A percentile compares a stretch with the other conserved stretches of the same genome.
Conservation (phyloP, 2,888 invertebrate species). For the Metalampra italica region DNA sequence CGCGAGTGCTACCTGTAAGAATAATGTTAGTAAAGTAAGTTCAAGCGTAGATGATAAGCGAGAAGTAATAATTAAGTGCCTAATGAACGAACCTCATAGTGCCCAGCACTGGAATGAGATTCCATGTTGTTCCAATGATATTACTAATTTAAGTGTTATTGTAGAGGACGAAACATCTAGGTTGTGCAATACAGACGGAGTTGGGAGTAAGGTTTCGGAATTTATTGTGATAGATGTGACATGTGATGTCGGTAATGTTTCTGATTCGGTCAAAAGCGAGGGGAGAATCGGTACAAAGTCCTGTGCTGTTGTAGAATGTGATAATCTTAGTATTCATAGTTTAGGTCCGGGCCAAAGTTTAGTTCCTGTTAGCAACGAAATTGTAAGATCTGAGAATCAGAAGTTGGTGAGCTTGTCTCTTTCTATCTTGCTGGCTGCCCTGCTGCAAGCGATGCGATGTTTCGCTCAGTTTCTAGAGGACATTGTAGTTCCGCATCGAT, state of each 20-base stretch:
- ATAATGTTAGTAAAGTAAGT: slow-evolving; percentile 30
- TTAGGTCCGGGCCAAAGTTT: slow-evolving; percentile 56
- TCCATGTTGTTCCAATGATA: slow-evolving; percentile 66
- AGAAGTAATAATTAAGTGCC: slow-evolving; percentile 66
- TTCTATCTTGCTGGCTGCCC: slow-evolving; percentile 79
- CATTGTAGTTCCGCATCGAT: slow-evolving; percentile 70
- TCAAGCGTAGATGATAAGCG: slow-evolving; percentile 37
- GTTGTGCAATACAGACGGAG: slow-evolving; percentile 22
- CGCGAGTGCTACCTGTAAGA: slow-evolving; percentile 39
- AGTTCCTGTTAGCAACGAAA: slow-evolving; percentile 71
- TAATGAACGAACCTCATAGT: slow-evolving; percentile 56
- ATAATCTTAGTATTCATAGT: slow-evolving; percentile 53
- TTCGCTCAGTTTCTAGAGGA: slow-evolving; percentile 81
- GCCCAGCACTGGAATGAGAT: slow-evolving; percentile 66
- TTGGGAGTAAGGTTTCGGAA: slow-evolving; percentile 39
- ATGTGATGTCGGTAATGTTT: slow-evolving; percentile 52
- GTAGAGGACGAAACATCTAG: slow-evolving; percentile 32
- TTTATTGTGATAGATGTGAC: slow-evolving; percentile 70
- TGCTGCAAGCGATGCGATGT: slow-evolving; percentile 81
- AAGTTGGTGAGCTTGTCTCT: slow-evolving; percentile 79
- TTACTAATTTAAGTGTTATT: slow-evolving; percentile 50
- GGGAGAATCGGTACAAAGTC: slow-evolving; percentile 46
- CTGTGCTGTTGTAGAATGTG: slow-evolving; percentile 46
- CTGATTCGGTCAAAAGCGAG: slow-evolving; percentile 32
- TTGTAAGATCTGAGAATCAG: slow-evolving; percentile 60